A percentile compares a stretch with the other conserved stretches of the same genome.
Evolutionary conservation across 2,888 invertebrate genomes (phyloP).

Genomic region (Danaus chrysippus): DNA sequence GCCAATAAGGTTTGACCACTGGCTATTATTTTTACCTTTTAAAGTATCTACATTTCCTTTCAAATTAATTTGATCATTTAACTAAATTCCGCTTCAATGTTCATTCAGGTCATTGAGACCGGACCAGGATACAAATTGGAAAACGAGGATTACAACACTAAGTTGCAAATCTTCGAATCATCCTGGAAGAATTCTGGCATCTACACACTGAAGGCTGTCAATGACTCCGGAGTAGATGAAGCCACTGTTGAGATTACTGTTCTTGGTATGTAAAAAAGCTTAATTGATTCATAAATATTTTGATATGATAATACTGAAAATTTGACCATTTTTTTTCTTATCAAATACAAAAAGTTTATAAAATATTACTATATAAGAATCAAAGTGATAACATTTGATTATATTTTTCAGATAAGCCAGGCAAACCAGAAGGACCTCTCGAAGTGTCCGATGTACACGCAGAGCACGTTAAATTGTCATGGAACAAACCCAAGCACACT

Average conservation of each 20-base stretch:
- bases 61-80: too few relatives aligned
- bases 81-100: not conserved
- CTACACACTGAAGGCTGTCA: conserved; percentile 95
- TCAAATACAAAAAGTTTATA: not conserved
- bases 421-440: conserved; percentile 94
- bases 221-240: conserved; percentile 95
- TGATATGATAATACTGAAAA: not conserved
- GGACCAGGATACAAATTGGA: conserved; percentile 86
- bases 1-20: conserved; percentile 74
- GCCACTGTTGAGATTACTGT: conserved; percentile 95
- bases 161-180: conserved; percentile 88
- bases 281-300: not conserved
- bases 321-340: too few relatives aligned
- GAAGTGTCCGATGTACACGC: conserved; percentile 94
- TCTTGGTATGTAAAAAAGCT: conserved; percentile 76
- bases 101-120: conserved; percentile 80
- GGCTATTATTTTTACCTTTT: too few relatives aligned
- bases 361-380: not conserved
- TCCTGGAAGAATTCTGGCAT: conserved; percentile 92
- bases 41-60: too few relatives aligned
- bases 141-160: conserved; percentile 95
- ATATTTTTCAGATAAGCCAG: conserved; percentile 83
- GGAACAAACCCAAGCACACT: conserved; percentile 97
- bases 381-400: not conserved
- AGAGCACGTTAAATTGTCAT: conserved; percentile 94